These are phyloP conservation scores for Threskiornis aethiopicus DNA, from an alignment of 2,797 vertebrate genomes.

Conservation along the genomic window DNA sequence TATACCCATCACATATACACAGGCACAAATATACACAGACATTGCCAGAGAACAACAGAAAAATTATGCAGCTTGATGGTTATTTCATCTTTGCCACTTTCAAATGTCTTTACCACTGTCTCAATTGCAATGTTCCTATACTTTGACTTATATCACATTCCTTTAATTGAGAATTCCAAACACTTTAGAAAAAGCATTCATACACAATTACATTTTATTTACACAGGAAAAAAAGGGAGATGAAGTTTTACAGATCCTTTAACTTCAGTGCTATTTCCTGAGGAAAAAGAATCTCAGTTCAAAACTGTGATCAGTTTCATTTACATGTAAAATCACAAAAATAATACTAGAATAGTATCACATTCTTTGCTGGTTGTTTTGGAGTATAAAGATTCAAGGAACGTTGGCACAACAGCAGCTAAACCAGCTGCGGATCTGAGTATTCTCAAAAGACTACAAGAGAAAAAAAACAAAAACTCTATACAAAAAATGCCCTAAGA, in stretches of 20 bases:
- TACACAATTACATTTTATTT: neutral
- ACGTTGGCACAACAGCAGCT: neutral
- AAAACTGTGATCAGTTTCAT: neutral
- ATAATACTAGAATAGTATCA: neutral
- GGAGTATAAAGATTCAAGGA: neutral
- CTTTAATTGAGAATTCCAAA: neutral
- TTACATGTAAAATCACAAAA: neutral
- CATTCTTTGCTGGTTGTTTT: neutral
- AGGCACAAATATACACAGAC: neutral
- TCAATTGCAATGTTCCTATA: neutral
- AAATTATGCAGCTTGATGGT: neutral
- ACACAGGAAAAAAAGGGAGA: rapidly evolving
- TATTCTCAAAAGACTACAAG: neutral
- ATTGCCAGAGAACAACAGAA: neutral
- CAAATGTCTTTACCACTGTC: neutral
- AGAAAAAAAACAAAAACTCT: neutral
- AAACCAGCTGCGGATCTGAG: neutral
- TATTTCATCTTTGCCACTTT: neutral
- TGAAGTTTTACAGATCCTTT: neutral
- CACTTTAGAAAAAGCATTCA: neutral
- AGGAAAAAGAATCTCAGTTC: neutral
- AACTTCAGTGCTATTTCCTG: neutral
- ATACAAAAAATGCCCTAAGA: neutral
- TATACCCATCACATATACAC: neutral
- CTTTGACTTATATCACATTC: neutral